Percentiles rank a stretch among this genome's conserved stretches.
These are phyloP conservation scores for Hycleus phaleratus DNA, from an alignment of 1,140 invertebrate species.

Conservation along the genomic window DNA sequence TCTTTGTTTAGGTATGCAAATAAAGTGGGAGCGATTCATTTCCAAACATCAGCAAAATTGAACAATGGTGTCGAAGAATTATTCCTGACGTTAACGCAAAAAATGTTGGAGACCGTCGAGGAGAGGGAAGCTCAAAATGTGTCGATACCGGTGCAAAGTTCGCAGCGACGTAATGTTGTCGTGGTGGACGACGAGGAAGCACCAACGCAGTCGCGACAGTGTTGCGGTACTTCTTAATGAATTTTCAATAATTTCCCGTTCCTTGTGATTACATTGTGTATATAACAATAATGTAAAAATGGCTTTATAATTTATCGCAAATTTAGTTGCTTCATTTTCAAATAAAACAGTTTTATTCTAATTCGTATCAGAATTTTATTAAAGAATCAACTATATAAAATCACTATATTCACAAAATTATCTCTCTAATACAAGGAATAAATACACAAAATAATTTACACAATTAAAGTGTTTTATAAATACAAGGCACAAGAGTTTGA, in stretches of 20 bases:
- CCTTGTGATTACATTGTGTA: neutral
- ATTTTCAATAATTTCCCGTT: neutral
- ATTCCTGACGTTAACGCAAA: conserved; percentile 76
- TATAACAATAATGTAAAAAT: too few relatives aligned
- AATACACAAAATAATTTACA: conserved; percentile 23
- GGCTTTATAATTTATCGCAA: neutral
- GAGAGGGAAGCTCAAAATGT: conserved; percentile 44
- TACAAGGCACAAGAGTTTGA: conserved; percentile 27
- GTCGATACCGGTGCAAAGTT: conserved; percentile 45
- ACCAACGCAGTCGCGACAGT: conserved; percentile 16
- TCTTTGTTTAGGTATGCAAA: conserved; percentile 65
- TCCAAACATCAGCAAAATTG: conserved; percentile 90
- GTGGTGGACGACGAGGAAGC: conserved; percentile 53
- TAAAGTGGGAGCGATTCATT: conserved; percentile 90
- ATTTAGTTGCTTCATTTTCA: neutral
- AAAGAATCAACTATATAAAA: conserved; percentile 18
- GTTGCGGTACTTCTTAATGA: conserved; percentile 25
- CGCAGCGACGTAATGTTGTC: conserved; percentile 49
- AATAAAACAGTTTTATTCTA: neutral
- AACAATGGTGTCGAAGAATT: conserved; percentile 91
- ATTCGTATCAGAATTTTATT: conserved; percentile 5
- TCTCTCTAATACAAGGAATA: conserved; percentile 13
- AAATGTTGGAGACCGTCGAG: conserved; percentile 53
- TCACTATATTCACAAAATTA: conserved; percentile 16
- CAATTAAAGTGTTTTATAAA: conserved; percentile 8